These are phyloP conservation scores for Adela reaumurella DNA, from an alignment of 2,888 invertebrate genomes.

Conservation along the genomic window DNA sequence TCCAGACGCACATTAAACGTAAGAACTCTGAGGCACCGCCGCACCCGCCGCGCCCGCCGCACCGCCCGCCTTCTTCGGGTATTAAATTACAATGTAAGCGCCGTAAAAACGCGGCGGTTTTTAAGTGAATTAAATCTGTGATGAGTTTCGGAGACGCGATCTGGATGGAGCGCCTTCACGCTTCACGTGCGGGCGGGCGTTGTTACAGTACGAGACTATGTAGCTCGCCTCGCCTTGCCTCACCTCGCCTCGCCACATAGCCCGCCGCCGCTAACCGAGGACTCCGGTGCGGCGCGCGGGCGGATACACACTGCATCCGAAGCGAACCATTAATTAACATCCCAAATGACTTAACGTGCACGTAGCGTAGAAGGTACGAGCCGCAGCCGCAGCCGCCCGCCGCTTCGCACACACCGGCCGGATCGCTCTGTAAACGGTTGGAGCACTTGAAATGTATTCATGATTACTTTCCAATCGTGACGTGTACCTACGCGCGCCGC, in stretches of 20 bases:
- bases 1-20: neutral
- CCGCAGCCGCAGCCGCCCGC: neutral
- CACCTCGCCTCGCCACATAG: too few relatives aligned
- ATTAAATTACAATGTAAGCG: neutral
- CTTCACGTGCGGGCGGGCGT: too few relatives aligned
- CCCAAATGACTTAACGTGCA: neutral
- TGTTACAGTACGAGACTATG: too few relatives aligned
- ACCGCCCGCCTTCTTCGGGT: neutral
- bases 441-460: conserved; percentile 24
- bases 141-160: too few relatives aligned
- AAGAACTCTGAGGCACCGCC: neutral
- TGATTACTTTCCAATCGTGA: conserved; percentile 46
- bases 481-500: conserved; percentile 12
- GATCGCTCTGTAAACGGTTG: conserved; percentile 14
- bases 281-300: too few relatives aligned
- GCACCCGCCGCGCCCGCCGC: too few relatives aligned
- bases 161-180: too few relatives aligned
- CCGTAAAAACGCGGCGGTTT: neutral
- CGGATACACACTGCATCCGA: too few relatives aligned
- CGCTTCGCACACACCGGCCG: neutral
- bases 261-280: too few relatives aligned
- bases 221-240: too few relatives aligned
- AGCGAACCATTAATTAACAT: too few relatives aligned
- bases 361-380: neutral
- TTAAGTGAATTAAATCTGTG: too few relatives aligned